Evolutionary conservation across 2,113 vertebrate genomes (phyloP).

Genomic region (Mystacornis crossleyi): DNA sequence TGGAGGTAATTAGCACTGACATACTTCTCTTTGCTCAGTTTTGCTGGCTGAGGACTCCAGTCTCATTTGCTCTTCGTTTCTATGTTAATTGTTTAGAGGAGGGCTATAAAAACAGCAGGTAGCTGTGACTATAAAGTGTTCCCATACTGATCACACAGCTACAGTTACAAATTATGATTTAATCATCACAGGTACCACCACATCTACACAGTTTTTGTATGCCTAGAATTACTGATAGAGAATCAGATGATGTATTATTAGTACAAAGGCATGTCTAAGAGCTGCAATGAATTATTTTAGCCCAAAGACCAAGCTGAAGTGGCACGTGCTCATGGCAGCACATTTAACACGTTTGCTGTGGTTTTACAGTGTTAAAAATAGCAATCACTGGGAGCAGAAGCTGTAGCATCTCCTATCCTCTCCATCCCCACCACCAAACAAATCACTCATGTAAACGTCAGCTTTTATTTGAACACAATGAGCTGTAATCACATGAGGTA

Average conservation of each 20-base stretch:
- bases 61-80: background rate
- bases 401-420: background rate
- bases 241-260: background rate
- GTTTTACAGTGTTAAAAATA: background rate
- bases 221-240: background rate
- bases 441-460: background rate
- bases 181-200: background rate
- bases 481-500: constrained; percentile 46
- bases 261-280: background rate
- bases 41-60: background rate
- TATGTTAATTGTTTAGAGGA: background rate
- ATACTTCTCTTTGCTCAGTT: background rate
- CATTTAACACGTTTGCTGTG: background rate
- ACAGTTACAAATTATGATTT: background rate
- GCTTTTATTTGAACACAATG: constrained; percentile 51
- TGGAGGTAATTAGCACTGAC: constrained; percentile 31
- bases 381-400: background rate
- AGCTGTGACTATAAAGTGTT: background rate
- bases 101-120: constrained; percentile 6
- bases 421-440: background rate
- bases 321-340: fast-evolving
- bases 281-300: background rate
- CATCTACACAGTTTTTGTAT: background rate
- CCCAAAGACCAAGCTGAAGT: background rate
- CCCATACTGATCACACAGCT: background rate